Base-by-base conservation (phyloP, 2,113 vertebrate species). In the Pimephales promelas region DNA sequence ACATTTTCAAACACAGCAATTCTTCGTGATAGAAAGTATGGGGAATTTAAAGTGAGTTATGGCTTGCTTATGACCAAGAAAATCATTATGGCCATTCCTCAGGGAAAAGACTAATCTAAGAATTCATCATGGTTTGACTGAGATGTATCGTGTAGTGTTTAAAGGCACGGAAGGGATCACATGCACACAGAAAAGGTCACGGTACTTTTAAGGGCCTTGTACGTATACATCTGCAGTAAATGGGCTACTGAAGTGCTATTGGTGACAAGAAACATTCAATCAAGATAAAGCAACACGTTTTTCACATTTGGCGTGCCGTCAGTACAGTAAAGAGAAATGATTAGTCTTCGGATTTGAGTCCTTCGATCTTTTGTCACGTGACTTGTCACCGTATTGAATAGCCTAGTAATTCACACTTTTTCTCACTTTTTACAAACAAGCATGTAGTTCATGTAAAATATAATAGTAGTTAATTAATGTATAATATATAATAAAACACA, bases 1-100 rank as follows among this genome's bases (percentile, higher is more conserved):
- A 89, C 61, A 49, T 85, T 92, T 94, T 87, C 88, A 91, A 92
- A 92, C 88, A 90, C 66, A 80, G 85, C 75, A 77, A 88, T 87
- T 87, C 85, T 83, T 87, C 36, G 61, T 76, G 57, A 79, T 82
- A 82, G 86, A 66, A 66, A 76, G 88, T 72, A 83, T 76, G 81
- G 82, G 14, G 78, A 36, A 88, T 22, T 78, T 73, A 56, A 83
- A 80, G 88, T 89, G 86, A 89, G 83, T 88, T 84, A 91, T 88
- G 81, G 70, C 45, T 76, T 24, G 57, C 62, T 82, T 75, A 78
- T 83, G 83, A 59, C 79, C 84, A 83, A 83, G 18, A 72, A 89
- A 92, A 87, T 81, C 85, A 89, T 92, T 88, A 89, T 73, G 31
- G 59, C 10, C 81, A 74, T 49, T 68, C 79, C 76, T 73, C 31